phyloP scores from a whole-genome alignment of 2,797 vertebrate species.

The Nothura maculosa region DNA sequence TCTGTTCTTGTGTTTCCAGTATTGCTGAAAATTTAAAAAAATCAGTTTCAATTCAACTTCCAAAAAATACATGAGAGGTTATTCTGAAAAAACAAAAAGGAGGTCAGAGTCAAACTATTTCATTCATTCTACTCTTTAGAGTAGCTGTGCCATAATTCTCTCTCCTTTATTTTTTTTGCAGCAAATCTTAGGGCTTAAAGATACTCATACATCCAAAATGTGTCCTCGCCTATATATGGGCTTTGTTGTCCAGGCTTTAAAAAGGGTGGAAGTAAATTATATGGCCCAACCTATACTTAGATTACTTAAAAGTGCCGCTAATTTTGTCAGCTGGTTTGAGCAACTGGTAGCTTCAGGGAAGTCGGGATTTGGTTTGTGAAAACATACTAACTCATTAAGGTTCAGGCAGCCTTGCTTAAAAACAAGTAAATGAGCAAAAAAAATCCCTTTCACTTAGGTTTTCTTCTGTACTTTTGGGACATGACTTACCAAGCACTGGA shows the following conservation, averaged over 20 bases:
- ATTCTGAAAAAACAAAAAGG: neutral
- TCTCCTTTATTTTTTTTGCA: neutral
- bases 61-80: neutral
- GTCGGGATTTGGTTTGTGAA: neutral
- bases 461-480: neutral
- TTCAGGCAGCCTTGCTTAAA: neutral
- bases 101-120: neutral
- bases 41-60: neutral
- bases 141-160: neutral
- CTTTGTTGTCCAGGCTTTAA: neutral
- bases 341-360: neutral
- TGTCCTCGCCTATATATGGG: neutral
- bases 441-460: neutral
- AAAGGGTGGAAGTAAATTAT: neutral
- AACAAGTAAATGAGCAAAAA: neutral
- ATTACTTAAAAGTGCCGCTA: neutral
- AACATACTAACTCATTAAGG: neutral
- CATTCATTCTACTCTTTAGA: neutral
- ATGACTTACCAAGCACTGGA: neutral
- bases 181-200: neutral
- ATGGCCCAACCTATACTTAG: neutral
- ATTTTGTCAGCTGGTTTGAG: neutral
- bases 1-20: neutral
- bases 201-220: neutral
- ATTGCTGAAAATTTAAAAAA: neutral